Evolutionary conservation across 2,888 invertebrate genomes (phyloP).

Genomic region (Actias luna): DNA sequence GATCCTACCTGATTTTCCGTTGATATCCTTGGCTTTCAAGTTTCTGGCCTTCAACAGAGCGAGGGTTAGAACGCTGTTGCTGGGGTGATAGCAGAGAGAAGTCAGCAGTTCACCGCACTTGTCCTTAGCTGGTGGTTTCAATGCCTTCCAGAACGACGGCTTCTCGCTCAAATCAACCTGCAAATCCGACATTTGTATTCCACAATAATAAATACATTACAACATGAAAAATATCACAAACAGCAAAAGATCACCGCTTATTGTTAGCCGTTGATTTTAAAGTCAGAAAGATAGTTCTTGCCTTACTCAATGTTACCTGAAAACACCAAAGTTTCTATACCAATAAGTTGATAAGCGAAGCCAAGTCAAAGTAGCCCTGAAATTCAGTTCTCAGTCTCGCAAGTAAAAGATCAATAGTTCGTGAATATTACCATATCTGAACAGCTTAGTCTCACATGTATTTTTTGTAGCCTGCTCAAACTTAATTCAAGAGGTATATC

Average conservation of each 20-base stretch:
- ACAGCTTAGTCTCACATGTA: too few relatives aligned
- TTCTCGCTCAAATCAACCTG: slow-evolving; percentile 96
- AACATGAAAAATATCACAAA: background rate
- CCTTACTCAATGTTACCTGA: too few relatives aligned
- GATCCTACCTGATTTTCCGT: slow-evolving; percentile 92
- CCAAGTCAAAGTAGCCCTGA: too few relatives aligned
- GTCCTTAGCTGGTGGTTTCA: slow-evolving; percentile 95
- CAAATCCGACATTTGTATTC: slow-evolving; percentile 29
- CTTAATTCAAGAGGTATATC: too few relatives aligned
- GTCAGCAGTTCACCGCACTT: slow-evolving; percentile 96
- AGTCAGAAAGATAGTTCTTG: too few relatives aligned
- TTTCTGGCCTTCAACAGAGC: slow-evolving; percentile 96
- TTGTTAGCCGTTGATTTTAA: too few relatives aligned
- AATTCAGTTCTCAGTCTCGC: too few relatives aligned
- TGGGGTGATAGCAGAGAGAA: slow-evolving; percentile 97
- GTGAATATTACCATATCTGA: too few relatives aligned
- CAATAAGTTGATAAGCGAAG: too few relatives aligned
- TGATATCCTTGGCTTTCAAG: slow-evolving; percentile 97
- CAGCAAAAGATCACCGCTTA: background rate
- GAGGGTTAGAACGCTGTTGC: slow-evolving; percentile 95
- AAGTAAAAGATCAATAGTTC: too few relatives aligned
- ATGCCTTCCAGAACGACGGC: slow-evolving; percentile 96
- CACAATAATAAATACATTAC: background rate
- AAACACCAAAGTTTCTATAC: too few relatives aligned
- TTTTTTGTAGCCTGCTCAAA: too few relatives aligned